Conservation (phyloP, 2,113 vertebrate genomes). For the Jaculus jaculus region DNA sequence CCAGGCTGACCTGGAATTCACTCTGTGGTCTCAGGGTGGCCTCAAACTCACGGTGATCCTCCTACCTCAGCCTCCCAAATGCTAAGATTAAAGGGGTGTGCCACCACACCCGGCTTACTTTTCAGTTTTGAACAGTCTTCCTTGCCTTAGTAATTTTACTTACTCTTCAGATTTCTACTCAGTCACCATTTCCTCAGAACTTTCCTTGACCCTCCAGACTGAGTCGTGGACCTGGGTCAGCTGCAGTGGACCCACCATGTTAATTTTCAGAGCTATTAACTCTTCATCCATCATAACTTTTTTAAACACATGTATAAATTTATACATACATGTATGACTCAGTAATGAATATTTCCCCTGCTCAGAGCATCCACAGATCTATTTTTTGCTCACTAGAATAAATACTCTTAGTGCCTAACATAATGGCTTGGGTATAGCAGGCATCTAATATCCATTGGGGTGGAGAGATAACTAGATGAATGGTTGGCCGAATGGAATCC, state of each 20-base stretch:
- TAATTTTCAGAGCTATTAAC: not conserved
- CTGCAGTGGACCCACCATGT: not conserved
- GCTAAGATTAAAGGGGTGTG: too few species aligned
- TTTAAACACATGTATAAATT: not conserved
- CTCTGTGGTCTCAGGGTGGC: too few species aligned
- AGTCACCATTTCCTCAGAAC: not conserved
- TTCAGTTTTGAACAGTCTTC: not conserved
- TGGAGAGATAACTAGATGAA: not conserved
- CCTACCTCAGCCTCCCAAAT: too few species aligned
- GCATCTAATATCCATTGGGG: not conserved
- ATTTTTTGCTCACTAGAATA: not conserved
- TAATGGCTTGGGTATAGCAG: not conserved
- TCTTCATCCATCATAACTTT: not conserved
- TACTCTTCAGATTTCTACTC: not conserved
- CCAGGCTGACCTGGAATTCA: too few species aligned
- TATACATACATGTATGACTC: not conserved
- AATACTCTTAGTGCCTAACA: not conserved
- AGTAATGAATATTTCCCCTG: not conserved
- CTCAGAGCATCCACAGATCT: not conserved
- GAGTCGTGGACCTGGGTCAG: not conserved
- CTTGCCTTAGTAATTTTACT: constrained; percentile 1
- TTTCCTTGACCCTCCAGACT: not conserved
- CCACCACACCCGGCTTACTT: not conserved
- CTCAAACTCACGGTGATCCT: too few species aligned
- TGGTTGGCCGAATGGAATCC: not conserved